Evolutionary conservation across 2,113 vertebrate species (phyloP), one percentile per base, ranked within the genome.

Genomic region (Hemibagrus wyckioides): DNA sequence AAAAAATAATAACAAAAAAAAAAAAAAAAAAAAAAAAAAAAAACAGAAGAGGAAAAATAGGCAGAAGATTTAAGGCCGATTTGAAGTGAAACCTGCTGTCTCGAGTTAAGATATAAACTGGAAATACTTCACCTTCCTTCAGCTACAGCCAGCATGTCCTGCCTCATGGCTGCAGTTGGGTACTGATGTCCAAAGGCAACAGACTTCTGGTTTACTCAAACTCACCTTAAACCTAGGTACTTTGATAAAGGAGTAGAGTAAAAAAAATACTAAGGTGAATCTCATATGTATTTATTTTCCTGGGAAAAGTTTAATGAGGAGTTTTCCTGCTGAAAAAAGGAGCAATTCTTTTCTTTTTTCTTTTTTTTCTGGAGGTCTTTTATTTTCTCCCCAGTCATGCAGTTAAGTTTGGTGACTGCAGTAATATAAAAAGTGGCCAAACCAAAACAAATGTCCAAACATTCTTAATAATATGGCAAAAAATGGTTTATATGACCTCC

Each of bases 201-300:
- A 96, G 95, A 96, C 95, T 95, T 95, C 94, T 96, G 95, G 95
- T 95, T 96, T 95, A 94, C 90, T 93, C 85, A 92, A 92, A 92
- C 90, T 92, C 90, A 90, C 88, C 90, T 84, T 91, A 91, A 91
- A 90, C 90, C 87, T 90, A 88, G 89, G 84, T n/a, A 88, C 89
- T 90, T 90, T 83, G 71, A 85, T 92, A 90, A 87, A 90, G 92
- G 89, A 87, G 90, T 89, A 93, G 89, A 92, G 90, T 89, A 84
- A 90, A 92, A 90, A 57, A 88, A 87, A 80, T 39, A 88, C 91
- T 88, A 92, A 85, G 87, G 89, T 93, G 86, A 92, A 91, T 86
- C 86, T 89, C 90, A 91, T 89, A 80, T 84, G 87, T 84, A 89
- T 80, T n/a, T 23, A 36, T 63, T 63, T 11, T 56, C 21, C 54